Base-by-base conservation (phyloP, 53 echinoderm and acorn worm species). In the Holothuria leucospilota region DNA sequence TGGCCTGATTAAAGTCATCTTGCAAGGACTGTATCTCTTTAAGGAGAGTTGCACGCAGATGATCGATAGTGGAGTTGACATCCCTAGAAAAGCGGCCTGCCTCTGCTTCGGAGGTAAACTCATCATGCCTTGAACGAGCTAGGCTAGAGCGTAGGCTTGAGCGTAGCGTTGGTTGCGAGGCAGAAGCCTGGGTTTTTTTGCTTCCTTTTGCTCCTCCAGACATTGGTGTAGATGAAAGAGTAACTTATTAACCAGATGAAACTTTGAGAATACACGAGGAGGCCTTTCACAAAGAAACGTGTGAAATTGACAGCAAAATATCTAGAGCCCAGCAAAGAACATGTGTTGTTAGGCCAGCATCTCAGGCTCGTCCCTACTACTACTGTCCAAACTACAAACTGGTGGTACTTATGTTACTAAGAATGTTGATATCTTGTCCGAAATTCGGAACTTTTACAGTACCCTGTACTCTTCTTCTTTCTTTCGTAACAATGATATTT, bases 331-430 rank as follows among this genome's bases (percentile, higher is more conserved):
- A 34, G 34, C 34, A 34, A 34, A 34, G 2, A 34, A 34, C 34
- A 34, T 1, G 34, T 34, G 34, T 34, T 34, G 34, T 34, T 34
- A 34, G 34, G 34, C 34, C 34, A 34, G 3, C 1, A 34, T 34
- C 34, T 2, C 34, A 34, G 34, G 34, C 34, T 34, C 34, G 34
- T 34, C 34, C 34, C 34, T 18, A 70, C n/a, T n/a, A n/a, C n/a
- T n/a, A n/a, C n/a, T n/a, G n/a, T n/a, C n/a, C 34, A 71, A 85
- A 39, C 77, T 93, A 59, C 88, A 84, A 16, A 41, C 38, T 49
- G 75, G 66, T 64, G 58, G 82, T 21, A 89, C 81, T 2, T 59
- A 82, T 59, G 77, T 90, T 28, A n/a, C 84, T 20, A 88, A 38
- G 34, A 85, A 85, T 62, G 59, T 46, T 20, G 85, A 66, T 24